phyloP scores from a whole-genome alignment of 1,140 invertebrate species.

The Drosophila sp. region DNA sequence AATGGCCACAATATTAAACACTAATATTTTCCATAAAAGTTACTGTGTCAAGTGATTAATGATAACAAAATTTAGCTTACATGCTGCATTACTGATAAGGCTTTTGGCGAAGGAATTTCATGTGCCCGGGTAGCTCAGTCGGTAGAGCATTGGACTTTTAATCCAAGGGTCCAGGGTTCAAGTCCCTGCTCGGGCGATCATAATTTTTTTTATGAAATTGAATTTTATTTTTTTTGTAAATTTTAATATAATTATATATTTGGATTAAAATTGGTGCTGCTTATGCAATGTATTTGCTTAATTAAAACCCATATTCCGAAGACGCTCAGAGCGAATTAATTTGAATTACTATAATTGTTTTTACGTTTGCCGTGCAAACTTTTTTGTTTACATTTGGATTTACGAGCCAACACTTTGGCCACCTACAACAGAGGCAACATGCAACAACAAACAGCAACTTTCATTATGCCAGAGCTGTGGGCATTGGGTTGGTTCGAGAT shows the following conservation, averaged over 20 bases:
- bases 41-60: too few relatives aligned
- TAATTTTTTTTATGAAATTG: not conserved
- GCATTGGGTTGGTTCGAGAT: not conserved
- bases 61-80: too few relatives aligned
- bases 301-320: conserved; percentile 21
- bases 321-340: conserved; percentile 59
- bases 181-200: conserved; percentile 90
- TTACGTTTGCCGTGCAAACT: conserved; percentile 55
- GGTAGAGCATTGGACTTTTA: conserved; percentile 92
- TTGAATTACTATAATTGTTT: conserved; percentile 78
- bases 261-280: conserved; percentile 38
- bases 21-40: too few relatives aligned
- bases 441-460: conserved; percentile 19
- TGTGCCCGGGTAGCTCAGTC: conserved; percentile 91
- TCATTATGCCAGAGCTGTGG: not conserved
- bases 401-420: conserved; percentile 46
- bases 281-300: conserved; percentile 53
- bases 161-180: conserved; percentile 92
- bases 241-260: not conserved
- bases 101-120: not conserved
- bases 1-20: too few relatives aligned
- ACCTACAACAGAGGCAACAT: not conserved
- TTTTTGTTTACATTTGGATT: conserved; percentile 66
- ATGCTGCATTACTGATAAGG: not conserved
- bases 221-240: not conserved